Percentiles rank a stretch among this genome's conserved stretches.
Evolutionary conservation across 2,888 invertebrate genomes (phyloP).

Genomic region (Cephus sareptanus): DNA sequence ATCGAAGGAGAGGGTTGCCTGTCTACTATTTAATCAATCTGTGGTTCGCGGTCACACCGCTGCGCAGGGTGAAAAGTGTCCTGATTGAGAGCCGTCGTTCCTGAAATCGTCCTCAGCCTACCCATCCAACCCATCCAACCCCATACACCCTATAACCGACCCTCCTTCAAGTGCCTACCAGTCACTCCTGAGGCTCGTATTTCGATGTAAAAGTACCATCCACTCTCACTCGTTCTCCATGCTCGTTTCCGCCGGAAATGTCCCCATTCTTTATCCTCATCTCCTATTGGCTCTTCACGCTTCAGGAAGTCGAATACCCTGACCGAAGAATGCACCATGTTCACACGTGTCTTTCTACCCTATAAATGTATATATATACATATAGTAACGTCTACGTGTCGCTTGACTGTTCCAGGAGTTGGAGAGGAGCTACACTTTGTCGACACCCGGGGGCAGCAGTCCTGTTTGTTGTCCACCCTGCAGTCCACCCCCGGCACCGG

Average conservation of each 20-base stretch:
- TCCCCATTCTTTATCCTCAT: background rate
- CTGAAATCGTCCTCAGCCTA: background rate
- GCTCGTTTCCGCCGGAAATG: background rate
- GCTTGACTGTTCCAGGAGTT: conserved; percentile 47
- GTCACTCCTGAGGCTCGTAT: background rate
- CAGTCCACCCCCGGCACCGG: conserved; percentile 59
- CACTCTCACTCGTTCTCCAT: background rate
- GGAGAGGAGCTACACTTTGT: conserved; percentile 56
- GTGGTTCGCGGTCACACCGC: background rate
- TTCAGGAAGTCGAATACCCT: background rate
- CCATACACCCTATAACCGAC: background rate
- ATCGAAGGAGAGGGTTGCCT: background rate
- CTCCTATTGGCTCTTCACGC: background rate
- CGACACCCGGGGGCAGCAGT: conserved; percentile 56
- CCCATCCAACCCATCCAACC: background rate
- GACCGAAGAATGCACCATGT: background rate
- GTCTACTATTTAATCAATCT: conserved; percentile 3
- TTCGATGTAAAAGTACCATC: background rate
- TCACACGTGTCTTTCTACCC: background rate
- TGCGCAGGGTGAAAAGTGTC: background rate
- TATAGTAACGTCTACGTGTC: background rate
- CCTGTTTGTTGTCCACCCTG: conserved; percentile 57
- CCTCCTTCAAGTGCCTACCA: background rate
- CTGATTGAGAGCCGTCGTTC: conserved; percentile 3
- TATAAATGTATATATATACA: background rate